phyloP scores from a whole-genome alignment of 64 coral and sea anemone genomes.

The Stichodactyla helianthus region DNA sequence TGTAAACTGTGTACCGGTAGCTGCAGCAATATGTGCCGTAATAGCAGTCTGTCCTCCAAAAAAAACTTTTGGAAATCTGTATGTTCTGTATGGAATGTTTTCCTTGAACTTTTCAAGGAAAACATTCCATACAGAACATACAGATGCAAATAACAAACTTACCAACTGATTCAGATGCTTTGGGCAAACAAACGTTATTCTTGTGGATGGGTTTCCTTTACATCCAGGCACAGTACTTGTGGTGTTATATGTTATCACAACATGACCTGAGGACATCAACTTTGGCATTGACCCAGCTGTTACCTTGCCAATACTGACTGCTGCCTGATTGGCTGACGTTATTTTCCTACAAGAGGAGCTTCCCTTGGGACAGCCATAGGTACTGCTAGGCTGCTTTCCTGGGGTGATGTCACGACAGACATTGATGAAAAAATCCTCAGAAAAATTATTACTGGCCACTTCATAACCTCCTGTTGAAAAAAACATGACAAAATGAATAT shows the following conservation, averaged over 20 bases:
- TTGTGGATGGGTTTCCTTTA: conserved; percentile 31
- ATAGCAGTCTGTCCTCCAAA: too few species aligned
- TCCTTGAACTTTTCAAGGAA: too few species aligned
- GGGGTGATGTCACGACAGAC: conserved; percentile 81
- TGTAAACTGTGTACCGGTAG: too few species aligned
- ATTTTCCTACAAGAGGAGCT: conserved; percentile 49
- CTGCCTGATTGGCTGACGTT: conserved; percentile 13
- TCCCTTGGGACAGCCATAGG: conserved; percentile 42
- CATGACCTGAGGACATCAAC: background rate
- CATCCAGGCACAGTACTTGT: conserved; percentile 26
- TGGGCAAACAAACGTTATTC: conserved; percentile 67
- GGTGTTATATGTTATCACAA: conserved; percentile 57
- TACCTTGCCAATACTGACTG: conserved; percentile 57
- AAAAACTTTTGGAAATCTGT: too few species aligned
- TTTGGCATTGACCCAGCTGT: background rate
- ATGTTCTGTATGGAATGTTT: too few species aligned
- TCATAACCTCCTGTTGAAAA: conserved; percentile 58
- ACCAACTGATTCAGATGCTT: conserved; percentile 45
- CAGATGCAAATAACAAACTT: background rate
- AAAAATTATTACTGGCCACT: conserved; percentile 51
- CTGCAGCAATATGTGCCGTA: too few species aligned
- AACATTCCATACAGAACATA: too few species aligned
- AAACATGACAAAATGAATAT: background rate
- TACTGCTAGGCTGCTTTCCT: background rate
- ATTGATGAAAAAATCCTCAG: conserved; percentile 76